phyloP scores from a whole-genome alignment of 2,797 vertebrate genomes.

The Clamator glandarius region DNA sequence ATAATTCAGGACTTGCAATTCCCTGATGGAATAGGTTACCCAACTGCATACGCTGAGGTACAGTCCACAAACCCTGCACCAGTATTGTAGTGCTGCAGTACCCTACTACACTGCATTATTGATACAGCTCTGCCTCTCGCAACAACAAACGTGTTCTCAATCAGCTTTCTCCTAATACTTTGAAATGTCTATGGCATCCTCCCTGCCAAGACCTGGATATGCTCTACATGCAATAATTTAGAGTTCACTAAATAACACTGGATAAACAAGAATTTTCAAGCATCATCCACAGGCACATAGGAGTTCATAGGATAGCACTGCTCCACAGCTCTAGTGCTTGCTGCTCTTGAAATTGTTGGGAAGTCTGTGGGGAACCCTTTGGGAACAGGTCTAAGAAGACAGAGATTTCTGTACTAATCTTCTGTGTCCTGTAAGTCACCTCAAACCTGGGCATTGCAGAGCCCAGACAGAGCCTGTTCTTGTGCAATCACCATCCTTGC shows the following conservation, averaged over 20 bases:
- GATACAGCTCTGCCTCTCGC: background rate
- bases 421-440: background rate
- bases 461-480: background rate
- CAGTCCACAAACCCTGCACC: background rate
- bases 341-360: background rate
- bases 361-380: background rate
- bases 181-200: background rate
- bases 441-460: background rate
- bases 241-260: background rate
- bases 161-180: constrained; percentile 31
- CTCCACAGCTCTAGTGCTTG: background rate
- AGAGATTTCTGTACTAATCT: constrained; percentile 12
- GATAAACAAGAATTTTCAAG: background rate
- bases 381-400: background rate
- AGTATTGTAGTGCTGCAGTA: background rate
- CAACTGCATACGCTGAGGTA: constrained; percentile 9
- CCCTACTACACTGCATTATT: background rate
- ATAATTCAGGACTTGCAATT: constrained; percentile 57
- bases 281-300: background rate
- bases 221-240: background rate
- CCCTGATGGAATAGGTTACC: constrained; percentile 1
- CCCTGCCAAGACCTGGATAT: background rate
- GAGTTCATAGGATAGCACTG: background rate
- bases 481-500: background rate
- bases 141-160: background rate